Base-by-base conservation (phyloP, 2,888 invertebrate species). In the Plagodis pulveraria region DNA sequence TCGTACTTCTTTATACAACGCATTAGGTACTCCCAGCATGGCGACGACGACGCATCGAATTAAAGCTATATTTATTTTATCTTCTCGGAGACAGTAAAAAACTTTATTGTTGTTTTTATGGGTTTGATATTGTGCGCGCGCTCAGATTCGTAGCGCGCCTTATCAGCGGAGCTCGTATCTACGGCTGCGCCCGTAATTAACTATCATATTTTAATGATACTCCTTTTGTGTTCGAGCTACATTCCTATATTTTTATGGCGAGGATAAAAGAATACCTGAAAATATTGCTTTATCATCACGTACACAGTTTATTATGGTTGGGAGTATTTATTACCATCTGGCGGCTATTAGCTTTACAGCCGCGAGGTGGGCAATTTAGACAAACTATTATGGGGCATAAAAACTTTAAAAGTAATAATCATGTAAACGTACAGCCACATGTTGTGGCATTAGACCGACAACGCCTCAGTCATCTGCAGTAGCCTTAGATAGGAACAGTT, bases 81-180 rank as follows among this genome's bases (percentile, higher is more conserved):
- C 80, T 81, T 74, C 72, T 69, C 75, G 68, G 74, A 77, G 74
- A 78, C 81, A 74, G 77, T 87, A 87, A 87, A 87, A 22, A 64
- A 78, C 71, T 81, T 87, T 83, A 89, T 83, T 81, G 87, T 84
- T 80, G 74, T 85, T 86, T 87, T 87, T 86, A 88, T 78, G 74
- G 77, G 70, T 75, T 68, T 70, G 74, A 83, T 85, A 81, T 86
- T 82, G 78, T 77, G 73, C 55, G 50, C 55, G 50, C 51, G 43
- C 74, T 78, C 76, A 74, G 81, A 78, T 80, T 79, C 72, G 66
- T 66, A 64, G 68, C 51, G 53, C 55, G 64, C 62, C 61, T 65
- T 72, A 72, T 76, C 70, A 67, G 56, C 45, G 33, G 50, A 50
- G 41, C 52, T 42, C 57, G 34, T 54, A 58, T 59, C 34, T 50